Percentiles rank a stretch among this genome's conserved stretches.
phyloP scores from a whole-genome alignment of 2,797 vertebrate species.

The Pangasius larnaudii region DNA sequence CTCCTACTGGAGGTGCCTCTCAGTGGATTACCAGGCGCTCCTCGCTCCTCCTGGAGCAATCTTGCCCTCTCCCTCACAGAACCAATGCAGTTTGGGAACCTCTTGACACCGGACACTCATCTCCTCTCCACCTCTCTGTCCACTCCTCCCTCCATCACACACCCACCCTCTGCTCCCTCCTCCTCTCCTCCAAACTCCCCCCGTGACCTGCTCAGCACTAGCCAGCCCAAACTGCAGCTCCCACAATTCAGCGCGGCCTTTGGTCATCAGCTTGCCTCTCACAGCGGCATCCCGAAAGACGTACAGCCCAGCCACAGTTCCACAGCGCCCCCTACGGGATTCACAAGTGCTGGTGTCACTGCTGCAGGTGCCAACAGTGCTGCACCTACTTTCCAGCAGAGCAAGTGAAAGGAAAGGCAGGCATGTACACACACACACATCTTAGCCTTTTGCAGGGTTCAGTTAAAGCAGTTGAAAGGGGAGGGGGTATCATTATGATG shows the following conservation, averaged over 20 bases:
- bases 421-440: slow-evolving; percentile 8
- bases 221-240: slow-evolving; percentile 94
- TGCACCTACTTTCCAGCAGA: slow-evolving; percentile 87
- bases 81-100: slow-evolving; percentile 89
- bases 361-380: slow-evolving; percentile 92
- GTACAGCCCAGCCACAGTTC: slow-evolving; percentile 99
- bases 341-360: slow-evolving; percentile 91
- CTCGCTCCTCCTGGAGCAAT: slow-evolving; percentile 91
- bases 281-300: slow-evolving; percentile 99
- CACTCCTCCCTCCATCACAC: slow-evolving; percentile 91
- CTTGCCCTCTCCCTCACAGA: slow-evolving; percentile 90
- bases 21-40: slow-evolving; percentile 84
- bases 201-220: slow-evolving; percentile 86
- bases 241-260: slow-evolving; percentile 99
- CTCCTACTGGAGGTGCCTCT: slow-evolving; percentile 94
- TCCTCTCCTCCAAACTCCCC: slow-evolving; percentile 81
- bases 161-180: slow-evolving; percentile 83
- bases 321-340: slow-evolving; percentile 94
- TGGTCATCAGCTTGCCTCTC: slow-evolving; percentile 95
- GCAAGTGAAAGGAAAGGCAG: slow-evolving; percentile 75
- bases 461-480: slow-evolving; percentile 22
- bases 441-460: slow-evolving; percentile 26
- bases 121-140: slow-evolving; percentile 97
- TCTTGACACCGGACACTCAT: slow-evolving; percentile 91
- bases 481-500: neutral